Evolutionary conservation across 2,113 vertebrate genomes (phyloP).

Genomic region (Lepisosteus oculatus): DNA sequence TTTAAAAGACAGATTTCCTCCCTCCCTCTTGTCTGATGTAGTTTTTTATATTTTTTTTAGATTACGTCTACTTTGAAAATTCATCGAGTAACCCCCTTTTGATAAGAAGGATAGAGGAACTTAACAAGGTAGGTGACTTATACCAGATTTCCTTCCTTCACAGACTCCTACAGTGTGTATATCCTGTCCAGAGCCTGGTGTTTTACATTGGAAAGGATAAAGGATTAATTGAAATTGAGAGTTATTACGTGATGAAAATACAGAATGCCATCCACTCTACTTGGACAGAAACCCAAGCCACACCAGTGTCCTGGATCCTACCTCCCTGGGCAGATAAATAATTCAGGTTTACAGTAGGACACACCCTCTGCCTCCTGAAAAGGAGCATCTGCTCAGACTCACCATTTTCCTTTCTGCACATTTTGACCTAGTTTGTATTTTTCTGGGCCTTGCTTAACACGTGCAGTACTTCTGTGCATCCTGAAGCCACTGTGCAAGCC

Average conservation of each 20-base stretch:
- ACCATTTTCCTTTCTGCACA: too few relatives aligned
- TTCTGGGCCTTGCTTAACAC: too few relatives aligned
- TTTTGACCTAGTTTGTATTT: too few relatives aligned
- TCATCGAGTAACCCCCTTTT: constrained; percentile 79
- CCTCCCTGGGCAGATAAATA: not conserved
- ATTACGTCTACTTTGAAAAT: constrained; percentile 82
- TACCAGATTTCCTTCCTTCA: too few relatives aligned
- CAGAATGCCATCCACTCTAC: not conserved
- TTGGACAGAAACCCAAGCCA: constrained; percentile 9
- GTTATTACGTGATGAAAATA: constrained; percentile 19
- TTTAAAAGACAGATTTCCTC: not conserved
- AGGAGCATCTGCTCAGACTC: too few relatives aligned
- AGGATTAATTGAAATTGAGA: constrained; percentile 4
- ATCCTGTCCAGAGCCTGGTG: constrained; percentile 14
- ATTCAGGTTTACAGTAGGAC: not conserved
- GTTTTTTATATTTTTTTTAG: constrained; percentile 43
- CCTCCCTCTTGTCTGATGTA: constrained; percentile 17
- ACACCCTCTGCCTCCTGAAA: not conserved
- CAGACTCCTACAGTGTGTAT: not conserved
- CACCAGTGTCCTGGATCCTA: too few relatives aligned
- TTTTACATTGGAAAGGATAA: not conserved
- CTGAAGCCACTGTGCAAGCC: too few relatives aligned
- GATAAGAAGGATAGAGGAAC: constrained; percentile 78
- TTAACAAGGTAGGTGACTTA: constrained; percentile 69
- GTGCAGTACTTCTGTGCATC: too few relatives aligned